A percentile compares a stretch with the other conserved stretches of the same genome.
Conservation (phyloP, 2,888 invertebrate genomes). For the Oxycera nigricornis region DNA sequence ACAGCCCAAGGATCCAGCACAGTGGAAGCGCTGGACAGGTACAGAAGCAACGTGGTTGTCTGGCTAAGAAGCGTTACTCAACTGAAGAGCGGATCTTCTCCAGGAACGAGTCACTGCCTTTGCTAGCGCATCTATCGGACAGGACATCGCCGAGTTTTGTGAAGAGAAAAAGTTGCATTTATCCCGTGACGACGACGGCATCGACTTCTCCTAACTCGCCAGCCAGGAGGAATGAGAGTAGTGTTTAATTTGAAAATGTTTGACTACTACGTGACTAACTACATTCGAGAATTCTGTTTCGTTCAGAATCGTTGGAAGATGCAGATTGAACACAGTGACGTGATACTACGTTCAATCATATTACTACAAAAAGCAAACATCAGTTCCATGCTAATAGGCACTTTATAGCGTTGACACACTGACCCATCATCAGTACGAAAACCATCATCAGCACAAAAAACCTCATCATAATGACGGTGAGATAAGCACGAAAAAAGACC, state of each 20-base stretch:
- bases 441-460: no score
- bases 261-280: not conserved
- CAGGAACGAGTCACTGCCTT: constrained; percentile 66
- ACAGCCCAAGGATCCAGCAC: constrained; percentile 43
- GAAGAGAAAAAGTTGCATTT: constrained; percentile 69
- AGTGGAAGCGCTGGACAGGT: constrained; percentile 47
- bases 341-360: no score
- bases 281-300: not conserved
- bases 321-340: no score
- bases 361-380: no score
- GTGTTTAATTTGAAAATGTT: constrained; percentile 43
- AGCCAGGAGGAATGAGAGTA: constrained; percentile 49
- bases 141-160: constrained; percentile 66
- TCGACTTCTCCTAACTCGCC: constrained; percentile 48
- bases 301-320: not conserved
- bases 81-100: constrained; percentile 59
- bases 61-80: constrained; percentile 57
- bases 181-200: constrained; percentile 64
- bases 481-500: no score
- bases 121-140: constrained; percentile 63
- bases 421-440: no score
- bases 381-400: no score
- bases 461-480: no score
- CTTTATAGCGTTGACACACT: no score
- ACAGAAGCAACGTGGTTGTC: constrained; percentile 48